phyloP scores from a whole-genome alignment of 2,888 invertebrate genomes.

The Nomada ruficornis region DNA sequence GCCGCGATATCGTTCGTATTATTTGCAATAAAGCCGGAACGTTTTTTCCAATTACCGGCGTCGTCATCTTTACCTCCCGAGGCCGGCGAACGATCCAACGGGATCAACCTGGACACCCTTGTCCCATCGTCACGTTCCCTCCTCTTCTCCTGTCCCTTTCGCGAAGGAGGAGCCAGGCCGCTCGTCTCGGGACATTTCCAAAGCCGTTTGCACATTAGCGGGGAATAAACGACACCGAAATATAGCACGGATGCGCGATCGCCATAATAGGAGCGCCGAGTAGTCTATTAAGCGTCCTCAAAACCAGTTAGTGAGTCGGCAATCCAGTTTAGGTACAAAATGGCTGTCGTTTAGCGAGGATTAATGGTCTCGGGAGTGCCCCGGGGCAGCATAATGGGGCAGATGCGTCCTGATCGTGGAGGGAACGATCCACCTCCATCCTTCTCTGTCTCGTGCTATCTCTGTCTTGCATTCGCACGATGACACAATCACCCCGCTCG shows the following conservation, averaged over 20 bases:
- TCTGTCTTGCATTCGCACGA: constrained; percentile 16
- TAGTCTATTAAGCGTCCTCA: constrained; percentile 83
- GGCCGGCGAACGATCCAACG: neutral
- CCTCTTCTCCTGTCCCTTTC: neutral
- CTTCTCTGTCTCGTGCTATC: constrained; percentile 31
- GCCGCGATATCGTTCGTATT: neutral
- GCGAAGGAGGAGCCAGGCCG: constrained; percentile 46
- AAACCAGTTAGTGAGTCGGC: constrained; percentile 84
- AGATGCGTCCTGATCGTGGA: constrained; percentile 80
- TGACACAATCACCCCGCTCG: constrained; percentile 42
- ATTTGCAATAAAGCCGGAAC: neutral
- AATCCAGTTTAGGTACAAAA: constrained; percentile 85
- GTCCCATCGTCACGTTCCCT: constrained; percentile 15
- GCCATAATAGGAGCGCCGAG: constrained; percentile 81
- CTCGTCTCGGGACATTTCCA: constrained; percentile 41
- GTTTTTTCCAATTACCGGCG: constrained; percentile 21
- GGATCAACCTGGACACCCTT: constrained; percentile 4
- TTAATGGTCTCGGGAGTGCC: constrained; percentile 83
- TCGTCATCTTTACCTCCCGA: neutral
- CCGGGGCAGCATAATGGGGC: constrained; percentile 82
- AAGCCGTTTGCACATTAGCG: constrained; percentile 70
- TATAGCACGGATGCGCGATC: constrained; percentile 76
- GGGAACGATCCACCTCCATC: constrained; percentile 57
- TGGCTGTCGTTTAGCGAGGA: constrained; percentile 85
- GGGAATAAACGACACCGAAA: constrained; percentile 79